These are phyloP conservation scores for Gastracanthus pulcherrimus DNA, from an alignment of 2,888 invertebrate species.

Conservation along the genomic window DNA sequence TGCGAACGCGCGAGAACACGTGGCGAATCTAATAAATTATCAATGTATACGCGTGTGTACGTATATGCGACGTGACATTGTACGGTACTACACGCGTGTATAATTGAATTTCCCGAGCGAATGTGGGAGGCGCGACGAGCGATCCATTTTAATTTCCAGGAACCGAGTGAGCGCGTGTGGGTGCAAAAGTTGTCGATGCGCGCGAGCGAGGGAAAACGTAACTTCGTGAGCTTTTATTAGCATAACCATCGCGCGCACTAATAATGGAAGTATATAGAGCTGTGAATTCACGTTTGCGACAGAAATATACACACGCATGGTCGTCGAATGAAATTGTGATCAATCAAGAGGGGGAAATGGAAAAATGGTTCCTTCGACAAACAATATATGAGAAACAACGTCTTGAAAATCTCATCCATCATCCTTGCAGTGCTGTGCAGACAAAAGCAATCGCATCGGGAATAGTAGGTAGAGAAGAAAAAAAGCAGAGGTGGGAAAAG, in stretches of 20 bases:
- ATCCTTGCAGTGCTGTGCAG: slow-evolving; percentile 3
- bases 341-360: not conserved
- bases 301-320: no score
- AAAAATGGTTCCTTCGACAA: not conserved
- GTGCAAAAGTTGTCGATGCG: not conserved
- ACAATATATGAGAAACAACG: not conserved
- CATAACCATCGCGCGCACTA: no score
- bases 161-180: not conserved
- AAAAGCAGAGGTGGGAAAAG: slow-evolving; percentile 13
- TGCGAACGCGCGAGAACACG: slow-evolving; percentile 18
- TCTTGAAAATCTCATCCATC: slow-evolving; percentile 23
- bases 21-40: slow-evolving; percentile 67
- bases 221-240: not conserved
- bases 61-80: not conserved
- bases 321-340: no score
- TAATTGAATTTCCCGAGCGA: slow-evolving; percentile 63
- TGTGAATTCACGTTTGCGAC: no score
- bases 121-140: slow-evolving; percentile 19
- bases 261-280: no score
- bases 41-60: slow-evolving; percentile 51
- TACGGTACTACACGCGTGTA: slow-evolving; percentile 32
- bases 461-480: not conserved
- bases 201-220: no score
- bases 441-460: slow-evolving; percentile 20
- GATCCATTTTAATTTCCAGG: slow-evolving; percentile 53